Percentiles rank a stretch among this genome's conserved stretches.
Evolutionary conservation across 2,113 vertebrate genomes (phyloP).

Genomic region (Pteropus alecto): DNA sequence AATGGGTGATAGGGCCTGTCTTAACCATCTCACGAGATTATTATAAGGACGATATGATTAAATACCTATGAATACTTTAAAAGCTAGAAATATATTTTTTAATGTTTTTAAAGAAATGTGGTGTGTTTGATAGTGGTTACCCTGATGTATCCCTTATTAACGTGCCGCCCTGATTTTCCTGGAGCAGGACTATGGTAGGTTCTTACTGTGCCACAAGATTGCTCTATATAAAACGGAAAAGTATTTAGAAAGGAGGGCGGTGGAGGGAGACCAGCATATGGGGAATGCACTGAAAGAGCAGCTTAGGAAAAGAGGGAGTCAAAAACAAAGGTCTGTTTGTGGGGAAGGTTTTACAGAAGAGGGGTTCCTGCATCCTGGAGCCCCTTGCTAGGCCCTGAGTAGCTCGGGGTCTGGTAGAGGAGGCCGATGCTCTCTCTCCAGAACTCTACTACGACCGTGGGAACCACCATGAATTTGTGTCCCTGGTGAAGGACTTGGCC

Average conservation of each 20-base stretch:
- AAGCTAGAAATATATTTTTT: not conserved
- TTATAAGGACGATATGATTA: not conserved
- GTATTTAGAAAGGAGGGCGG: not conserved
- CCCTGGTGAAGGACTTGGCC: constrained; percentile 97
- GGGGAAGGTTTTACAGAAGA: not conserved
- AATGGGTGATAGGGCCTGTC: not conserved
- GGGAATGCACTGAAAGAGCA: not conserved
- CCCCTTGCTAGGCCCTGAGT: not conserved
- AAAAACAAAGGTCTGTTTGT: not conserved
- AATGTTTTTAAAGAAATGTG: not conserved
- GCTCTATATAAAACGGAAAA: not conserved
- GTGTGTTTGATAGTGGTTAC: not conserved
- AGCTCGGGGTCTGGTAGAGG: not conserved
- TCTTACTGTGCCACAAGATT: not conserved
- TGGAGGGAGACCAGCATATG: not conserved
- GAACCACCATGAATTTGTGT: constrained; percentile 99
- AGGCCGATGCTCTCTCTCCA: constrained; percentile 69
- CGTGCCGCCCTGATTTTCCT: not conserved
- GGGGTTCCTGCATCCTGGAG: not conserved
- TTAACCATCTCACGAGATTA: not conserved
- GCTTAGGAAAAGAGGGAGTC: not conserved
- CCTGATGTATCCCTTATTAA: not conserved
- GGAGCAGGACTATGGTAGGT: not conserved
- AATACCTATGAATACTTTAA: not conserved
- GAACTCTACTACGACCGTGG: constrained; percentile 98